These are phyloP conservation scores for Pampus argenteus DNA, from an alignment of 2,797 vertebrate species.

Conservation along the genomic window DNA sequence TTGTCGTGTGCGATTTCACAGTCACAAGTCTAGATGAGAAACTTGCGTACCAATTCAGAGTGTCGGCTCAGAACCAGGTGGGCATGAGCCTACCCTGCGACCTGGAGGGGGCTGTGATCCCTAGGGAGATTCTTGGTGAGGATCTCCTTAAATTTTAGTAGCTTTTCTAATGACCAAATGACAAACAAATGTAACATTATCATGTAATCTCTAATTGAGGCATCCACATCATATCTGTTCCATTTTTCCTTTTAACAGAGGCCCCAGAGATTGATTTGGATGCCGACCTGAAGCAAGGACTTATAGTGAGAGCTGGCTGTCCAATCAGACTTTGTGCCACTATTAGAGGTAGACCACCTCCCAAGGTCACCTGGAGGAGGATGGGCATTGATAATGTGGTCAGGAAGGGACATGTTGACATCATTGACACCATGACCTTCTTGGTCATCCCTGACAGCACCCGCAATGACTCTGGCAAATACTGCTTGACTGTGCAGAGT, in stretches of 20 bases:
- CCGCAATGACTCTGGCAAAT: slow-evolving; percentile 97
- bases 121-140: slow-evolving; percentile 95
- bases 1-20: slow-evolving; percentile 93
- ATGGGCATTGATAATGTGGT: slow-evolving; percentile 97
- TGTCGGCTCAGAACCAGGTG: slow-evolving; percentile 98
- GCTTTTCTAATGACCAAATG: background rate
- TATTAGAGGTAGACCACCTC: slow-evolving; percentile 93
- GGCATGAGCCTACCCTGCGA: slow-evolving; percentile 95
- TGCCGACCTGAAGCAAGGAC: slow-evolving; percentile 93
- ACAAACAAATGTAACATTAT: background rate
- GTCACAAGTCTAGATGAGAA: slow-evolving; percentile 92
- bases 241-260: slow-evolving; percentile 84
- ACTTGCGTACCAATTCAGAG: slow-evolving; percentile 94
- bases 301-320: slow-evolving; percentile 95
- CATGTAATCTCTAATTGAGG: background rate
- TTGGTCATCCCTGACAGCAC: slow-evolving; percentile 95
- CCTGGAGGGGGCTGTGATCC: slow-evolving; percentile 91
- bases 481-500: slow-evolving; percentile 92
- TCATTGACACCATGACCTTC: slow-evolving; percentile 99
- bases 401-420: slow-evolving; percentile 94
- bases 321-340: slow-evolving; percentile 97
- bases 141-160: background rate
- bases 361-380: slow-evolving; percentile 94
- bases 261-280: slow-evolving; percentile 95
- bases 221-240: background rate